Conservation (phyloP, 2,888 invertebrate species). For the Tetrapedia diversipes region DNA sequence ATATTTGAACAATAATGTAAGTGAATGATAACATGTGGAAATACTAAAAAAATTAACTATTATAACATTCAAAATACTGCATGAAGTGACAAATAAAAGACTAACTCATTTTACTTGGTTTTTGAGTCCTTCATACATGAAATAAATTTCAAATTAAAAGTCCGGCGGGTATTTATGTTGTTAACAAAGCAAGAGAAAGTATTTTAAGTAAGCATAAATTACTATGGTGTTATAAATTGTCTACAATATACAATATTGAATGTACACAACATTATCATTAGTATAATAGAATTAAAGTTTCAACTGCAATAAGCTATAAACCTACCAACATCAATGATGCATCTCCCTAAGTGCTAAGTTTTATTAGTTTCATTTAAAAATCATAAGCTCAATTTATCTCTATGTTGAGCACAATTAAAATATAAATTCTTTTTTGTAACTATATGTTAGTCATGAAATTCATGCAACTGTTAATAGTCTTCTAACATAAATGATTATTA, state of each 20-base stretch:
- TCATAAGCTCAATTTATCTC: conserved; percentile 48
- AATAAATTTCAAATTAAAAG: conserved; percentile 36
- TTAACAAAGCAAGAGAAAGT: conserved; percentile 50
- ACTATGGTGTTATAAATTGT: conserved; percentile 62
- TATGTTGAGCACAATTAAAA: conserved; percentile 45
- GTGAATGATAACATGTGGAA: conserved; percentile 10
- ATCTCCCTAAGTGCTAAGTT: conserved; percentile 47
- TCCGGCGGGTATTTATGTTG: conserved; percentile 18
- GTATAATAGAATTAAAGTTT: conserved; percentile 54
- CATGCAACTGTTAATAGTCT: conserved; percentile 38
- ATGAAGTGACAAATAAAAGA: conserved; percentile 43
- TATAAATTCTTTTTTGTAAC: conserved; percentile 39
- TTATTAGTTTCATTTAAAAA: conserved; percentile 44
- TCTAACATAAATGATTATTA: conserved; percentile 37
- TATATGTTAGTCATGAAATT: conserved; percentile 40
- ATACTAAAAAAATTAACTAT: conserved; percentile 15
- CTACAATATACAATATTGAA: conserved; percentile 66
- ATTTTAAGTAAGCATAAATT: conserved; percentile 57
- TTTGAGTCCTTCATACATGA: conserved; percentile 42
- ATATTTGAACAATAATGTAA: conserved; percentile 15
- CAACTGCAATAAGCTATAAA: conserved; percentile 51
- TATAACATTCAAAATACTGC: conserved; percentile 29
- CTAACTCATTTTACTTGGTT: conserved; percentile 41
- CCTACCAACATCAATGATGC: conserved; percentile 48
- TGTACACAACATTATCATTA: conserved; percentile 60